Conservation (phyloP, 2,113 vertebrate genomes). For the Campylorhamphus procurvoides region DNA sequence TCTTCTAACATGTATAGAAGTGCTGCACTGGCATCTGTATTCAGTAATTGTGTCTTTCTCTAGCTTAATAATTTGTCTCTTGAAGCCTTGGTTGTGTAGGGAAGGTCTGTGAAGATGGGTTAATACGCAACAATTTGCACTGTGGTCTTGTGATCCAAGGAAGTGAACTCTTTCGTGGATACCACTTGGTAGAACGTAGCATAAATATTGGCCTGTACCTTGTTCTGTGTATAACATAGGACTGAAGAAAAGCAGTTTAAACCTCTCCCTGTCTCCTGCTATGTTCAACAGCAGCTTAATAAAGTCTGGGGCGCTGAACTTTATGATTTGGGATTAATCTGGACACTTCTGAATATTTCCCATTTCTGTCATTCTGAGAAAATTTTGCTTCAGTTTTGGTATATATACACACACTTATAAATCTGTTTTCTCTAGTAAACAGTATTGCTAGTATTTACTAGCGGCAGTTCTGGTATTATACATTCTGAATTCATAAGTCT, state of each 20-base stretch:
- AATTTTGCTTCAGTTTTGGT: not conserved
- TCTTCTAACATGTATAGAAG: not conserved
- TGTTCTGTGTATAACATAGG: not conserved
- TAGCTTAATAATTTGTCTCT: not conserved
- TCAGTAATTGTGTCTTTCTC: not conserved
- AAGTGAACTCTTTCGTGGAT: not conserved
- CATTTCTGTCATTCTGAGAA: not conserved
- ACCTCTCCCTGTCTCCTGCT: not conserved
- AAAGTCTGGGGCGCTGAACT: not conserved
- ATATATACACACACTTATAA: rapidly evolving
- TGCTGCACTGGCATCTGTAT: not conserved
- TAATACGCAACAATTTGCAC: not conserved
- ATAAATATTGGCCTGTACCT: not conserved
- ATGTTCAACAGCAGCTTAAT: not conserved
- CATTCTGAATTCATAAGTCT: not conserved
- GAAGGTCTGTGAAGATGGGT: not conserved
- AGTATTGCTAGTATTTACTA: rapidly evolving
- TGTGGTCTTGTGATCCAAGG: not conserved
- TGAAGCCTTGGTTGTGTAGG: not conserved
- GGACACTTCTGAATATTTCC: not conserved
- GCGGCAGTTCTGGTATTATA: not conserved
- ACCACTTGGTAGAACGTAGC: not conserved
- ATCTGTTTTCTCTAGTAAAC: not conserved
- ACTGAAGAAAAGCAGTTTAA: not conserved
- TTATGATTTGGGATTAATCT: not conserved